A percentile compares a stretch with the other conserved stretches of the same genome.
These are phyloP conservation scores for Mnemiopsis leidyi DNA, from an alignment of 37 sponge, comb jelly and placozoan species.

Conservation along the genomic window DNA sequence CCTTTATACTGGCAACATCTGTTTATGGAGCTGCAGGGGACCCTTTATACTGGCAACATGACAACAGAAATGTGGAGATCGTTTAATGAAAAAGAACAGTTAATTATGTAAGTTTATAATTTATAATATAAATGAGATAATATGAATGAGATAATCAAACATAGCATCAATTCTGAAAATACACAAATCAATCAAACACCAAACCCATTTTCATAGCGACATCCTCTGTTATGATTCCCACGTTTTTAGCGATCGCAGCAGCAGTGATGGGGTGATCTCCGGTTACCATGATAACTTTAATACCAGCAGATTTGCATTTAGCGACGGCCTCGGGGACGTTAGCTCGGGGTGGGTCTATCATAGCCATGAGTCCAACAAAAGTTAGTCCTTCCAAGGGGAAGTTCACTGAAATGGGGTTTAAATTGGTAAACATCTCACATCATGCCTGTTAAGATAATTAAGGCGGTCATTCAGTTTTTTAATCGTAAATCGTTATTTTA, in stretches of 20 bases:
- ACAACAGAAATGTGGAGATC: too few species aligned
- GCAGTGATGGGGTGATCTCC: slow-evolving; percentile 99
- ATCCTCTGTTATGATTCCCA: slow-evolving; percentile 90
- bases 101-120: not conserved
- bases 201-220: slow-evolving; percentile 69
- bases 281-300: slow-evolving; percentile 98
- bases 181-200: too few species aligned
- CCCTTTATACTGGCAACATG: too few species aligned
- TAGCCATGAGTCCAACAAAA: slow-evolving; percentile 91
- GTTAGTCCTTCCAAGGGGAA: slow-evolving; percentile 83
- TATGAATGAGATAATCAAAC: too few species aligned
- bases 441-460: not conserved
- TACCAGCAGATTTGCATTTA: slow-evolving; percentile 92
- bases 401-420: slow-evolving; percentile 73
- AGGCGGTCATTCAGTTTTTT: not conserved
- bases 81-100: not conserved
- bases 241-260: slow-evolving; percentile 89
- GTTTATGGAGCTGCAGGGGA: too few species aligned
- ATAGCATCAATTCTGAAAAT: too few species aligned
- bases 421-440: not conserved
- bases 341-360: slow-evolving; percentile 94
- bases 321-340: slow-evolving; percentile 89
- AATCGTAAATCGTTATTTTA: not conserved
- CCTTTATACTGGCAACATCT: too few species aligned
- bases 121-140: too few species aligned